These are phyloP conservation scores for Prionailurus viverrinus DNA, from an alignment of 2,113 vertebrate genomes.

Conservation along the genomic window DNA sequence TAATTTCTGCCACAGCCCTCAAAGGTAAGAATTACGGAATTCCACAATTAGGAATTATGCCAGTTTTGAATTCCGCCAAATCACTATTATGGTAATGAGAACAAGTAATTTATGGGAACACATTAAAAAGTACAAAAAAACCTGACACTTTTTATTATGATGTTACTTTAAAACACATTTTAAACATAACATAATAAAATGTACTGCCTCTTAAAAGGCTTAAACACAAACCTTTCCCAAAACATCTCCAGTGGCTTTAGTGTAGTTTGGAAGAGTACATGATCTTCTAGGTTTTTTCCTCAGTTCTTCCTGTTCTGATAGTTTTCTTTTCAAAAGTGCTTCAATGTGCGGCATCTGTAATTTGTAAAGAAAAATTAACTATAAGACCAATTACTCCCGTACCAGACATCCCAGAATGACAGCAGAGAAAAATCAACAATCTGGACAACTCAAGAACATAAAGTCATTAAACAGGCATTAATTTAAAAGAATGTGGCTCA, in stretches of 20 bases:
- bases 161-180: slow-evolving; percentile 12
- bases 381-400: slow-evolving; percentile 19
- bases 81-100: not conserved
- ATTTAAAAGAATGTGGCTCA: not conserved
- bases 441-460: slow-evolving; percentile 20
- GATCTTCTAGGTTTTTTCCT: slow-evolving; percentile 87
- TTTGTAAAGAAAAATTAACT: slow-evolving; percentile 70
- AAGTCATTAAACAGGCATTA: not conserved
- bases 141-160: not conserved
- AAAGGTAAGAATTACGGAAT: not conserved
- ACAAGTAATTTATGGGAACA: not conserved
- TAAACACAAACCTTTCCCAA: slow-evolving; percentile 93
- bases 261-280: slow-evolving; percentile 88
- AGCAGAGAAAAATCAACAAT: slow-evolving; percentile 49
- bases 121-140: not conserved
- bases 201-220: not conserved
- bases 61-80: slow-evolving; percentile 32
- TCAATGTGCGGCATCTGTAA: slow-evolving; percentile 89
- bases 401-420: not conserved
- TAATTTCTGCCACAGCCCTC: not conserved
- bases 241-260: slow-evolving; percentile 89
- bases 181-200: slow-evolving; percentile 34
- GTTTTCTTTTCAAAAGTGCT: slow-evolving; percentile 86
- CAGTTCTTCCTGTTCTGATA: slow-evolving; percentile 83
- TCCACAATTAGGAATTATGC: not conserved